phyloP scores from a whole-genome alignment of 2,797 vertebrate genomes.

The Gymnothorax reevesii region DNA sequence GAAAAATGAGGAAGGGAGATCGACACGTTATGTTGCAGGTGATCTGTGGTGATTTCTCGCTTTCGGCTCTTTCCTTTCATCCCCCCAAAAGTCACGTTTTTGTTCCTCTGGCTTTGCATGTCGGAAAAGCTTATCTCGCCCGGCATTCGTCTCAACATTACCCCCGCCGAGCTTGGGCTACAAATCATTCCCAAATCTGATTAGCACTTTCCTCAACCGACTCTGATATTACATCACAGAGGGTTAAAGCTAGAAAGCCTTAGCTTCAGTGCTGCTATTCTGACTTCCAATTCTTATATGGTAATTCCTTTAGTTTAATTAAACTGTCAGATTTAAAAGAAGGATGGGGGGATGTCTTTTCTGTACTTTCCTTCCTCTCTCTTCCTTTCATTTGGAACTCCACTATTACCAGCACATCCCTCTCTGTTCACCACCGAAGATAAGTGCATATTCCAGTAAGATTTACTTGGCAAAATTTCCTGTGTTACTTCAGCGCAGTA shows the following conservation, averaged over 20 bases:
- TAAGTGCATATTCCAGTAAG: background rate
- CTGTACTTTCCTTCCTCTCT: background rate
- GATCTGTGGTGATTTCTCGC: background rate
- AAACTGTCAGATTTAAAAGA: constrained; percentile 31
- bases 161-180: background rate
- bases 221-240: constrained; percentile 27
- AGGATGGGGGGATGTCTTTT: background rate
- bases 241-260: background rate
- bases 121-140: background rate
- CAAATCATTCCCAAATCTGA: constrained; percentile 21
- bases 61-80: background rate
- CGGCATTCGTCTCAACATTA: background rate
- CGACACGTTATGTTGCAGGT: background rate
- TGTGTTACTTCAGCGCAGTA: too few species aligned
- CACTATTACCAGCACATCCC: background rate
- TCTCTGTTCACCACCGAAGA: background rate
- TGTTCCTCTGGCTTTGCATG: background rate
- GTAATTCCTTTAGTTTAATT: constrained; percentile 18
- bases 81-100: background rate
- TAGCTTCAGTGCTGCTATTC: background rate
- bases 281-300: constrained; percentile 14
- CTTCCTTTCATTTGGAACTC: background rate
- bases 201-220: constrained; percentile 2
- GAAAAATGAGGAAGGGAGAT: background rate
- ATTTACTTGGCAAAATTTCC: too few species aligned